Base-by-base conservation (phyloP, 2,797 vertebrate genomes). In the Myiothlypis coronata region DNA sequence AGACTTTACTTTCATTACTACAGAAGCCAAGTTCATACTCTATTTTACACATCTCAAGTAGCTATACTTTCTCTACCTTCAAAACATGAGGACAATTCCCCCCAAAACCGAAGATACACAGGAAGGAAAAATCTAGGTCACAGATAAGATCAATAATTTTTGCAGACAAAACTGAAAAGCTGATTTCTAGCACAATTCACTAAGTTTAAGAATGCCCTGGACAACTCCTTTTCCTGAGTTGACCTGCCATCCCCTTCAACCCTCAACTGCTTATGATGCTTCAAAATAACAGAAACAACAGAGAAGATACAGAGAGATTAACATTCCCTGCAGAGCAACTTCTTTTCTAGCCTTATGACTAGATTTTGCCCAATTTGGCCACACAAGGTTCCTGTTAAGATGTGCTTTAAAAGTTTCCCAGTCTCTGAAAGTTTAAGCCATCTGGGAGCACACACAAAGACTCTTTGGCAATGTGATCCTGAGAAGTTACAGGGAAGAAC, bases 1-100 rank as follows among this genome's bases (percentile, higher is more conserved):
- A 78, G 44, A 37, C 13, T 21, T 30, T 30, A 10, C 14, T 68
- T 65, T 67, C 34, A 41, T 30, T 69, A 20, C 14, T 50, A 22
- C 1, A 53, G 50, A 65, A 44, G 47, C n/a, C n/a, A n/a, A 76
- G 12, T 41, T 71, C 41, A 47, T 8, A 47, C 9, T 15, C 11
- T 26, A 0, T 28, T 67, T 85, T 46, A 47, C 4, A 53, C 3
- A 67, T 37, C 13, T 68, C 14, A 64, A n/a, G 27, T 3, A 88
- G 22, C 16, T 71, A 19, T 22, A 50, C 19, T 34, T 63, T 27
- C 32, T 55, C 30, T 68, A 12, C 15, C 56, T 83, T 83, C 30
- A 80, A 81, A 86, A 67, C 1, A 3, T 0, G 0, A 12, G 8
- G 14, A 56, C 9, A 55, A 3, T 24, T 11, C 8, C 9, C 10